A percentile compares a stretch with the other conserved stretches of the same genome.
Evolutionary conservation across 2,888 invertebrate species (phyloP).

Genomic region (Torymus aiolomorphi): DNA sequence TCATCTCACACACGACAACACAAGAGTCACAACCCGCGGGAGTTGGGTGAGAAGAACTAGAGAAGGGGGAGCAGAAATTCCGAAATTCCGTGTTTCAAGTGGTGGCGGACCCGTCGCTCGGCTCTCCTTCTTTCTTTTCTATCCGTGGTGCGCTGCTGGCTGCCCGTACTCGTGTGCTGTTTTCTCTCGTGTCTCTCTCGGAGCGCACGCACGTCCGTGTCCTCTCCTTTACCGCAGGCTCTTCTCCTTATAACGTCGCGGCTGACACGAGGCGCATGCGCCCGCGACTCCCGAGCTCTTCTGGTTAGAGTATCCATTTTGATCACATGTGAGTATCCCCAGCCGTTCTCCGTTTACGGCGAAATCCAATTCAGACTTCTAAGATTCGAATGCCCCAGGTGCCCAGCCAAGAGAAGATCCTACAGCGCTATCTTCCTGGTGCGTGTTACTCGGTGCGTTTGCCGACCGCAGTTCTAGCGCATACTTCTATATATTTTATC

Average conservation of each 20-base stretch:
- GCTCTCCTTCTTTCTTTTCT: slow-evolving; percentile 9
- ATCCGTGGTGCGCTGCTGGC: neutral
- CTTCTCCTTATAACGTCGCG: slow-evolving; percentile 45
- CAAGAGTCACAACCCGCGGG: no score
- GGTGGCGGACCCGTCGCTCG: slow-evolving; percentile 67
- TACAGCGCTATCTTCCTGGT: no score
- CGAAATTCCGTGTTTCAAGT: slow-evolving; percentile 67
- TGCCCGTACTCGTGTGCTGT: neutral
- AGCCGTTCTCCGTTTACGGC: slow-evolving; percentile 71
- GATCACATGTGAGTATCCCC: slow-evolving; percentile 91
- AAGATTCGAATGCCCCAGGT: slow-evolving; percentile 22
- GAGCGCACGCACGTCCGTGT: neutral
- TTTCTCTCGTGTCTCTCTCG: slow-evolving; percentile 9
- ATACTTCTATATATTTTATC: no score
- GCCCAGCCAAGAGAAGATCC: slow-evolving; percentile 3
- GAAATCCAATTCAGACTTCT: slow-evolving; percentile 66
- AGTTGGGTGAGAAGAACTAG: no score
- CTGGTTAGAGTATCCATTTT: slow-evolving; percentile 92
- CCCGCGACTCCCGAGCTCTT: slow-evolving; percentile 77
- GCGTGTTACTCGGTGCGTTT: no score
- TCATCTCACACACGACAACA: no score
- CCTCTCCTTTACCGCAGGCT: slow-evolving; percentile 28
- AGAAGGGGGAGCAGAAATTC: neutral
- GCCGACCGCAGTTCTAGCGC: no score
- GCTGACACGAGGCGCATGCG: slow-evolving; percentile 38